Base-by-base conservation (phyloP, 2,888 invertebrate species). In the Criorhina ranunculi region DNA sequence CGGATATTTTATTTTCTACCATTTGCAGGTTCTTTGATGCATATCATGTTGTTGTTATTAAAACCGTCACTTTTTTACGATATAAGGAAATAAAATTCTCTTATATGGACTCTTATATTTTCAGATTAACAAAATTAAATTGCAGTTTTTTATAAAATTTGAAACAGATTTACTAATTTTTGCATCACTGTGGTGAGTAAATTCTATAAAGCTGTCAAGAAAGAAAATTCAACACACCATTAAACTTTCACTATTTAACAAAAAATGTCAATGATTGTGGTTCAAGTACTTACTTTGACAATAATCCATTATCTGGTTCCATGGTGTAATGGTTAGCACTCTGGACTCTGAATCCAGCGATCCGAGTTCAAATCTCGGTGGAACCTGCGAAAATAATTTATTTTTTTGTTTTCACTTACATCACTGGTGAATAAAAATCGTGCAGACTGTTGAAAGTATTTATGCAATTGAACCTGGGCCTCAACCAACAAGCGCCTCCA, bases 311-410 rank as follows among this genome's bases (percentile, higher is more conserved):
- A 70, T 44, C 33, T 49, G 88, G 88, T 88, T 88, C 87, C 87
- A 88, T 88, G 88, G 88, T 88, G 88, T 88, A 88, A 88, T 88
- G 88, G 88, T 88, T 87, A 88, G 88, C 88, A 88, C 88, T 88
- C 88, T 88, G 88, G 88, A 88, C 88, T 88, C 87, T 88, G 88
- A 88, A 88, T 88, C 88, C 88, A 88, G 88, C 88, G 88, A 88
- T 88, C 88, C 87, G 88, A 88, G 88, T 88, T 88, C 88, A 87
- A 88, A 80, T 88, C 88, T 88, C 88, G 88, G 88, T 88, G 88
- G 88, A 87, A 88, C 88, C 88, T 88, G 5, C 2, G n/a, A 11
- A 8, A 31, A 37, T 73, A 55, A 49, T 67, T 46, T 6, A 6
- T 46, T 57, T 57, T 35, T 49, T 59, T 31, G 9, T 24, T 64